Evolutionary conservation across 2,113 vertebrate species (phyloP).

Genomic region (Archocentrus centrarchus): DNA sequence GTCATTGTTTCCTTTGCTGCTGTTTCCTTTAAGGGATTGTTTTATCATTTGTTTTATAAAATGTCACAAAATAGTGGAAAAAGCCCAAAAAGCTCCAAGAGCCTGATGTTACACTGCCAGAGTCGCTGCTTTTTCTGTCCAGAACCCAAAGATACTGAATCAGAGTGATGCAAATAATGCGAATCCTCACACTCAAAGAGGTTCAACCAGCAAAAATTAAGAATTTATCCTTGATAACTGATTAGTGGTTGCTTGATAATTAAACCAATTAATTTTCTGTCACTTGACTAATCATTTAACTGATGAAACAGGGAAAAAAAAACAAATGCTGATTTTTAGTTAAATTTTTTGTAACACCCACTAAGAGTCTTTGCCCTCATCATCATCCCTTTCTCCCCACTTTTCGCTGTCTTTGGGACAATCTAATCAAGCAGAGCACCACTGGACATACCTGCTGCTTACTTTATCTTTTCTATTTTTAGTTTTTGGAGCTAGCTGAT

Average conservation of each 20-base stretch:
- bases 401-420: neutral
- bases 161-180: neutral
- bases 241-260: neutral
- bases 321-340: neutral
- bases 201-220: neutral
- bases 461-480: constrained; percentile 29
- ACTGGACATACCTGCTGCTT: neutral
- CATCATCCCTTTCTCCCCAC: neutral
- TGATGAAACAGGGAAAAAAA: neutral
- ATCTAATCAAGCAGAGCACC: neutral
- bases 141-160: neutral
- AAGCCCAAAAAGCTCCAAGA: too few relatives aligned
- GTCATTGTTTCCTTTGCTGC: neutral
- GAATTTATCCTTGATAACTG: neutral
- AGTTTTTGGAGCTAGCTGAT: constrained; percentile 33
- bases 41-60: neutral
- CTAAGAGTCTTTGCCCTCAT: neutral
- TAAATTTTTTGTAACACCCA: neutral
- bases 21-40: neutral
- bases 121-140: neutral
- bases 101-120: neutral
- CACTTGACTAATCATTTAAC: neutral
- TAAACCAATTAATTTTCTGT: neutral
- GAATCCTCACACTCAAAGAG: neutral
- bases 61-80: too few relatives aligned